phyloP scores from a whole-genome alignment of 2,113 vertebrate genomes.

The Oriolus oriolus region DNA sequence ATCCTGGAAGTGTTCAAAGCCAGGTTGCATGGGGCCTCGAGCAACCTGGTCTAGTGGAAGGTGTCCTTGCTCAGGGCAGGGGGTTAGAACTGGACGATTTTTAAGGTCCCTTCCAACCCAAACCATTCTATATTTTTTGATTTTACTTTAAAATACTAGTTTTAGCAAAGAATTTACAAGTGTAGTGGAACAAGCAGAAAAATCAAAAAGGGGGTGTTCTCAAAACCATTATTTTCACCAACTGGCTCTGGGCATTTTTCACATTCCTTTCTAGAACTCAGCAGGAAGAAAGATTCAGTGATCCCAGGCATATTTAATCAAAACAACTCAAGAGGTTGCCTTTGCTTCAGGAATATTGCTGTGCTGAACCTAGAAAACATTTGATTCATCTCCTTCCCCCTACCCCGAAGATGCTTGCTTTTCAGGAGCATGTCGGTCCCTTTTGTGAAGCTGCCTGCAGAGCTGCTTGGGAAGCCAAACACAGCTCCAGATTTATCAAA shows the following conservation, averaged over 20 bases:
- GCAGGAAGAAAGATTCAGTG: background rate
- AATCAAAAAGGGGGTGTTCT: background rate
- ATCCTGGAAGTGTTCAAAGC: background rate
- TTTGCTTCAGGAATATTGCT: background rate
- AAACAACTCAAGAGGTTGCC: background rate
- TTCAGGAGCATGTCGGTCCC: background rate
- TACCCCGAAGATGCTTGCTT: rapidly evolving
- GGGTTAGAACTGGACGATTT: background rate
- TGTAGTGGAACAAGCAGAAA: background rate
- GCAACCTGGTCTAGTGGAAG: rapidly evolving
- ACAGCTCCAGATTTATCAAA: background rate
- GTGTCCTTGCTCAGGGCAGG: background rate
- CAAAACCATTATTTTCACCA: background rate
- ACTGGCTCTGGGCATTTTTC: background rate
- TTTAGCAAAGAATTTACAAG: background rate
- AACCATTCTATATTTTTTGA: background rate
- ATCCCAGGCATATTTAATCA: background rate
- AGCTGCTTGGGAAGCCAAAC: background rate
- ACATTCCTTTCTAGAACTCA: background rate
- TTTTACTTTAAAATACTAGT: background rate
- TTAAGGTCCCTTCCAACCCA: background rate
- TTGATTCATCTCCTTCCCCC: background rate
- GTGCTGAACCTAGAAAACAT: background rate
- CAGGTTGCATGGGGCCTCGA: rapidly evolving
- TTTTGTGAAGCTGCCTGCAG: background rate